Evolutionary conservation across 1,140 invertebrate species (phyloP).

Genomic region (Octopus sinensis): DNA sequence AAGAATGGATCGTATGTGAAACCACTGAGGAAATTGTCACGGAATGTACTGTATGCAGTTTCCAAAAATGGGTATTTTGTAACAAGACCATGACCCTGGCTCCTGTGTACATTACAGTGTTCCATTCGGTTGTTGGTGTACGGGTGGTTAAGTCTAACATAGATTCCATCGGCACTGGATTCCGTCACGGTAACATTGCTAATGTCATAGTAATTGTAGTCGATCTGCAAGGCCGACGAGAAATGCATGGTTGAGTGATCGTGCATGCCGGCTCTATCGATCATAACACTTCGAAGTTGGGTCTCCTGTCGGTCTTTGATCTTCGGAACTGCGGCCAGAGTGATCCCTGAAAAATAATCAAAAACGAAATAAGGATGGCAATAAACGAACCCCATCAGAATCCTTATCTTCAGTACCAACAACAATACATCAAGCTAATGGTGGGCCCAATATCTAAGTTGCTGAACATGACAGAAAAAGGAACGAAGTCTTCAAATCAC

Average conservation of each 20-base stretch:
- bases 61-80: slow-evolving; percentile 41
- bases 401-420: too few relatives aligned
- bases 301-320: slow-evolving; percentile 30
- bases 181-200: slow-evolving; percentile 27
- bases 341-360: slow-evolving; percentile 38
- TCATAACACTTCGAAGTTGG: slow-evolving; percentile 38
- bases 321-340: slow-evolving; percentile 42
- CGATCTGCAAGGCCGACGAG: slow-evolving; percentile 88
- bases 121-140: slow-evolving; percentile 50
- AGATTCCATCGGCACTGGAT: slow-evolving; percentile 70
- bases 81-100: slow-evolving; percentile 49
- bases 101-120: slow-evolving; percentile 40
- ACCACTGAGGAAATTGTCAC: slow-evolving; percentile 78
- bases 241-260: slow-evolving; percentile 89
- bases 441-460: too few relatives aligned
- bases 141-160: slow-evolving; percentile 85
- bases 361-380: too few relatives aligned
- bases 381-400: too few relatives aligned
- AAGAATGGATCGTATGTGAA: slow-evolving; percentile 89
- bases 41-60: slow-evolving; percentile 40
- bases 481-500: too few relatives aligned
- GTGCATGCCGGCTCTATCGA: slow-evolving; percentile 74
- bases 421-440: too few relatives aligned
- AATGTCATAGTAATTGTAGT: slow-evolving; percentile 84
- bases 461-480: too few relatives aligned